Evolutionary conservation across 2,113 vertebrate genomes (phyloP).

Genomic region (Gasterosteus nipponicus): DNA sequence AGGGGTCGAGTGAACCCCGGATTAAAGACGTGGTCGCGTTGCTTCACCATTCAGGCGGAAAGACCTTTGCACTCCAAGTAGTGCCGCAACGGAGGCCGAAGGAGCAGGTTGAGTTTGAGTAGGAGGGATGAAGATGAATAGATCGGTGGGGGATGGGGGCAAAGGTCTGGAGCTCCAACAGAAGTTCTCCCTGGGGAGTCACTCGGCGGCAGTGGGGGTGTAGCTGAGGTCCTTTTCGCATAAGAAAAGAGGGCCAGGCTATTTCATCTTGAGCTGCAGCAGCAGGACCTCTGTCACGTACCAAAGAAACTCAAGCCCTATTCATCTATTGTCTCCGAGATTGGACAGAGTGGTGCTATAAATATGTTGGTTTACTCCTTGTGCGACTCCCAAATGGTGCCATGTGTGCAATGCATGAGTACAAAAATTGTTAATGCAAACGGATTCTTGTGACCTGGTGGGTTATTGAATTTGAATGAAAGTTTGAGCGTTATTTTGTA

Average conservation of each 20-base stretch:
- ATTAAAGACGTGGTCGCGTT: conserved; percentile 46
- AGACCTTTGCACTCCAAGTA: conserved; percentile 68
- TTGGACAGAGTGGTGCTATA: conserved; percentile 73
- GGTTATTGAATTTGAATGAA: background rate
- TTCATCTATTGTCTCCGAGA: conserved; percentile 77
- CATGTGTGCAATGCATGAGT: conserved; percentile 53
- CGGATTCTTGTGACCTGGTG: background rate
- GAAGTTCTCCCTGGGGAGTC: conserved; percentile 82
- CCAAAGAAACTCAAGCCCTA: conserved; percentile 70
- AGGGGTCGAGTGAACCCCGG: conserved; percentile 42
- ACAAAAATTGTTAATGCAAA: conserved; percentile 24
- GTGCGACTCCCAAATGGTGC: conserved; percentile 39
- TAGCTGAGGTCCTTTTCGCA: conserved; percentile 65
- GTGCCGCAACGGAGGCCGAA: conserved; percentile 42
- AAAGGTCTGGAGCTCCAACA: conserved; percentile 77
- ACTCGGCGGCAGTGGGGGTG: conserved; percentile 69
- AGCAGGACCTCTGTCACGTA: conserved; percentile 78
- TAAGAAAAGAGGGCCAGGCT: conserved; percentile 80
- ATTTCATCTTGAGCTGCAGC: conserved; percentile 78
- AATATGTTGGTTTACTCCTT: conserved; percentile 66
- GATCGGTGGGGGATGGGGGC: conserved; percentile 64
- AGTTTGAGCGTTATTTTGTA: background rate
- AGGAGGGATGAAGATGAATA: conserved; percentile 70
- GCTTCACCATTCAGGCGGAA: conserved; percentile 54
- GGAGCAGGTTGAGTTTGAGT: conserved; percentile 71